Evolutionary conservation across 2,888 invertebrate genomes (phyloP).

Genomic region (Andrena trimmerana): DNA sequence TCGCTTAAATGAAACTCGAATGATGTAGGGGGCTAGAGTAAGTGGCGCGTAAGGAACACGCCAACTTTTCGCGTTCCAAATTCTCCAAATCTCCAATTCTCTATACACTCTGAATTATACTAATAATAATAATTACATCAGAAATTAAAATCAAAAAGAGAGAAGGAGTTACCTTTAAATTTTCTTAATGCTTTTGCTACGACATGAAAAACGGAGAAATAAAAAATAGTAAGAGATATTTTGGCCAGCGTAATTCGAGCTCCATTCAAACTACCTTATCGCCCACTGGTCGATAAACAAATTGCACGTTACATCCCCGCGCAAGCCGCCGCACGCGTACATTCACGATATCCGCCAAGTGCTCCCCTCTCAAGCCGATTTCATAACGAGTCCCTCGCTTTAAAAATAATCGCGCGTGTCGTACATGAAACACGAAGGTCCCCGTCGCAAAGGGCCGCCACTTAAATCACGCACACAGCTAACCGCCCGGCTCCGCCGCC

Average conservation of each 20-base stretch:
- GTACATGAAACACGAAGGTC: constrained; percentile 20
- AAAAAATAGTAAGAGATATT: neutral
- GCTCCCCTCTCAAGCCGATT: neutral
- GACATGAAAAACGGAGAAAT: no score
- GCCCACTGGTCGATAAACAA: constrained; percentile 12
- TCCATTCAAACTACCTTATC: constrained; percentile 31
- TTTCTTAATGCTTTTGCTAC: no score
- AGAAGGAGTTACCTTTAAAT: no score
- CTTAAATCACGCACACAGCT: constrained; percentile 45
- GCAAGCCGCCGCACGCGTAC: neutral
- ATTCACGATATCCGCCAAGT: constrained; percentile 27
- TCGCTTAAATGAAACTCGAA: constrained; percentile 43
- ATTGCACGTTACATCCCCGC: constrained; percentile 20
- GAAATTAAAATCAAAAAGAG: no score
- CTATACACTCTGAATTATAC: neutral
- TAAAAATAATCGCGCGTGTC: constrained; percentile 3
- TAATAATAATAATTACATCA: no score
- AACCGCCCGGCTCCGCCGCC: constrained; percentile 37
- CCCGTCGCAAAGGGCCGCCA: constrained; percentile 4
- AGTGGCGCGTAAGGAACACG: constrained; percentile 1
- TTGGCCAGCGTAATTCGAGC: constrained; percentile 22
- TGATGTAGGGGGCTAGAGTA: neutral
- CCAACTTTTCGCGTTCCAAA: neutral
- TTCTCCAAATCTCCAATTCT: neutral
- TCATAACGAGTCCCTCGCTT: neutral